Evolutionary conservation across 2,797 vertebrate genomes (phyloP).

Genomic region (Pseudomugil gertrudae): DNA sequence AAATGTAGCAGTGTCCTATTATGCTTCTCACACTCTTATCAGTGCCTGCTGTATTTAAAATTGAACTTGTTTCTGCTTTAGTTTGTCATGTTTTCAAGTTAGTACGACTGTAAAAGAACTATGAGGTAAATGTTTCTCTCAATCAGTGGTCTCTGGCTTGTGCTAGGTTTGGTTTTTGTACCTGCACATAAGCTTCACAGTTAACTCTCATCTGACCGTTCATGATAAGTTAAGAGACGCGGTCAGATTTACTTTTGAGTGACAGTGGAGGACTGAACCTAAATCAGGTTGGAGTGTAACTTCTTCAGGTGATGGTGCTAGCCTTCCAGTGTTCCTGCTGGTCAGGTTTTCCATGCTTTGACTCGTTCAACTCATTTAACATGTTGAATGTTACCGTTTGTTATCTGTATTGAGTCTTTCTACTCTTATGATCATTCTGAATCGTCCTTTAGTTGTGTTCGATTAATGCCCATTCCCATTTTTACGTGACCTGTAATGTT

Average conservation of each 20-base stretch:
- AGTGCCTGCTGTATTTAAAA: conserved; percentile 41
- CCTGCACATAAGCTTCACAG: not conserved
- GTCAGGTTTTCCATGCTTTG: conserved; percentile 51
- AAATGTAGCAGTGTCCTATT: conserved; percentile 54
- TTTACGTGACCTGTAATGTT: conserved; percentile 2
- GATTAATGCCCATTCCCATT: not conserved
- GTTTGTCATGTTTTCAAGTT: conserved; percentile 20
- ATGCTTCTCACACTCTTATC: conserved; percentile 20
- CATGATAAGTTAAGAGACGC: not conserved
- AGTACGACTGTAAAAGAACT: conserved; percentile 22
- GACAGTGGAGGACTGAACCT: conserved; percentile 25
- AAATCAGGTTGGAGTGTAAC: conserved; percentile 23
- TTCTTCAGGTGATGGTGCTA: conserved; percentile 64
- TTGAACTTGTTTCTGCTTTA: conserved; percentile 13
- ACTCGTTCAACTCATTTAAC: conserved; percentile 14
- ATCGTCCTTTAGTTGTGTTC: not conserved
- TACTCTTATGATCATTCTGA: not conserved
- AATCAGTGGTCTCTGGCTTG: conserved; percentile 38
- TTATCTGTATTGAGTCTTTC: not conserved
- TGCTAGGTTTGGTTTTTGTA: conserved; percentile 20
- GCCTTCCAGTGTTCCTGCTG: conserved; percentile 56
- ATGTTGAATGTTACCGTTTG: not conserved
- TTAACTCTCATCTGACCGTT: conserved; percentile 1
- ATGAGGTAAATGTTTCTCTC: conserved; percentile 17
- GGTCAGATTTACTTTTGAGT: not conserved